Conservation (phyloP, 2,797 vertebrate species). For the Phaenicophaeus curvirostris region DNA sequence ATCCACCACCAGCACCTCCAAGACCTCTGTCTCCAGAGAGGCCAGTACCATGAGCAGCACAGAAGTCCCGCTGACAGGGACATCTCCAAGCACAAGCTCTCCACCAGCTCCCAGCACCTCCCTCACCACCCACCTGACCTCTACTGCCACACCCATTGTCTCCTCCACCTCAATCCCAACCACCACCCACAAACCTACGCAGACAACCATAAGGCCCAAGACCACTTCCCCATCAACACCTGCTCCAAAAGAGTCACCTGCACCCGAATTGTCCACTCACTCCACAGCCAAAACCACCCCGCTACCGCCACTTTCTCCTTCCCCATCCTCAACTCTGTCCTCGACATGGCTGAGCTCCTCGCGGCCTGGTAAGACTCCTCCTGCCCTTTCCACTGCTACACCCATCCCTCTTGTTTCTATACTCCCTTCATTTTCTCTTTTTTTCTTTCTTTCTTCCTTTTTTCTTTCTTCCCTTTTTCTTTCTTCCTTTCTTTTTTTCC, state of each 20-base stretch:
- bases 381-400: no score
- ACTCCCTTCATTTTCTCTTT: no score
- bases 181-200: not conserved
- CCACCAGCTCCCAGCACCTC: no score
- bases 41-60: not conserved
- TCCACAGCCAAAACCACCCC: no score
- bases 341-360: not conserved
- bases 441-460: no score
- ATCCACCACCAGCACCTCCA: not conserved
- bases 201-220: not conserved
- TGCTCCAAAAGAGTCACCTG: not conserved
- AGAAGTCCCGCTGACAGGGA: not conserved
- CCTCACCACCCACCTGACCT: no score
- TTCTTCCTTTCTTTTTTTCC: no score
- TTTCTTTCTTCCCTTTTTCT: no score
- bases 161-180: not conserved
- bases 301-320: not conserved
- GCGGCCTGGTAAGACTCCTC: not conserved
- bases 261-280: not conserved
- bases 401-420: no score
- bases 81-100: no score
- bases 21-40: not conserved
- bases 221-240: not conserved
- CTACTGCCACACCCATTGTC: no score
- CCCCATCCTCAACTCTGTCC: fast-evolving